phyloP scores from a whole-genome alignment of 2,797 vertebrate species.

The Austrolebias charrua region DNA sequence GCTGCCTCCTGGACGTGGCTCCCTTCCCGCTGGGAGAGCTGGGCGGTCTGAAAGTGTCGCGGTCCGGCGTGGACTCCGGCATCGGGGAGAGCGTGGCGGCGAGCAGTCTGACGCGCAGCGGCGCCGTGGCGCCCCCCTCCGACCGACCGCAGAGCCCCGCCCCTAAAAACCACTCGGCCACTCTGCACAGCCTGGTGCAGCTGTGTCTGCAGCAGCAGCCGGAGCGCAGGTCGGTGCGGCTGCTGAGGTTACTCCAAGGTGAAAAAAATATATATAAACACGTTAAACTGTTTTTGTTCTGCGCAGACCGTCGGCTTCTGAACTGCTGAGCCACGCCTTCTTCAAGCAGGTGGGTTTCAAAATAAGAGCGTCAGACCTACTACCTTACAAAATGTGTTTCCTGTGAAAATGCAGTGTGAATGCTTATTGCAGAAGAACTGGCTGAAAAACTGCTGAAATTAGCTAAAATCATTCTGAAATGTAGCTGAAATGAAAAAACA shows the following conservation, averaged over 20 bases:
- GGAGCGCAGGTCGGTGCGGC: conserved; percentile 81
- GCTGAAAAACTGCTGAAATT: too few relatives aligned
- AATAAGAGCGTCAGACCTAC: background rate
- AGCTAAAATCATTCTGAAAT: too few relatives aligned
- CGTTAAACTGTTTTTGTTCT: conserved; percentile 54
- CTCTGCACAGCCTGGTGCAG: conserved; percentile 91
- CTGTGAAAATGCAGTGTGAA: too few relatives aligned
- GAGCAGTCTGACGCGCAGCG: conserved; percentile 85
- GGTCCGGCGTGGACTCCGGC: conserved; percentile 93
- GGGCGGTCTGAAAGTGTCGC: conserved; percentile 89
- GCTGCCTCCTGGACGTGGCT: conserved; percentile 85
- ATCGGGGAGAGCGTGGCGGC: conserved; percentile 91
- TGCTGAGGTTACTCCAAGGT: background rate
- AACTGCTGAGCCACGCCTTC: conserved; percentile 91
- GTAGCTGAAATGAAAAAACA: too few relatives aligned
- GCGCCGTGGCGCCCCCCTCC: conserved; percentile 81
- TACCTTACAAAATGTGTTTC: too few relatives aligned
- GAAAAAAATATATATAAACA: background rate
- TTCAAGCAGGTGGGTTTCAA: conserved; percentile 88
- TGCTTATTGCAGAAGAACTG: too few relatives aligned
- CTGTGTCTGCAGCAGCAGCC: conserved; percentile 95
- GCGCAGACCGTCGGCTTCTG: conserved; percentile 89
- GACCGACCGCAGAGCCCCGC: conserved; percentile 87
- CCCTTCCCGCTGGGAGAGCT: conserved; percentile 86
- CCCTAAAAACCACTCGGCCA: conserved; percentile 91